Evolutionary conservation across 1,140 invertebrate genomes (phyloP).

Genomic region (Lasioglossum albipes): DNA sequence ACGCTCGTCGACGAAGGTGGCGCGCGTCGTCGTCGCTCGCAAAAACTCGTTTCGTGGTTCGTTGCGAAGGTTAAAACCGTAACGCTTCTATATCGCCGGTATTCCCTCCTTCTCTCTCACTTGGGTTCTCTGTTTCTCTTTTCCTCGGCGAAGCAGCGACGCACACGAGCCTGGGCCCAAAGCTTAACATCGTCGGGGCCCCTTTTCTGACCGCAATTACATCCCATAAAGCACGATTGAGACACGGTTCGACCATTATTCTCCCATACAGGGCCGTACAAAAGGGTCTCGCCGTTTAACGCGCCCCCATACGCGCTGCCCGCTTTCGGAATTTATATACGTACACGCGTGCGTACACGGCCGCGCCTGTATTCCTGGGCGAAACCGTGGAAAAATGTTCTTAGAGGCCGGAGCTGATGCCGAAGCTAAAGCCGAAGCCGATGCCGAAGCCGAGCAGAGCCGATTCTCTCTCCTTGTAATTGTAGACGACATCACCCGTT

Average conservation of each 20-base stretch:
- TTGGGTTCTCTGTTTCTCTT: background rate
- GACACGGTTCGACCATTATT: conserved; percentile 77
- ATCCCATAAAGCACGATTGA: conserved; percentile 77
- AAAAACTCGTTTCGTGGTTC: conserved; percentile 67
- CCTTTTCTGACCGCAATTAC: conserved; percentile 75
- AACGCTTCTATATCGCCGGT: conserved; percentile 60
- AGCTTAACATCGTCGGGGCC: conserved; percentile 70
- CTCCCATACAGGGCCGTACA: conserved; percentile 70
- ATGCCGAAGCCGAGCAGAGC: too few relatives aligned
- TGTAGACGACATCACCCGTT: conserved; percentile 11
- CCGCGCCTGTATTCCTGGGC: background rate
- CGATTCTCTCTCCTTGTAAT: conserved; percentile 21
- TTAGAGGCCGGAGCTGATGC: background rate
- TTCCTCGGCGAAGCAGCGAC: background rate
- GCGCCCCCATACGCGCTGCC: conserved; percentile 36
- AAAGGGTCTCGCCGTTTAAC: conserved; percentile 65
- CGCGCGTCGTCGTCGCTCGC: conserved; percentile 9
- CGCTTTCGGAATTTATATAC: conserved; percentile 33
- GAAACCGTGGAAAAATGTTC: conserved; percentile 24
- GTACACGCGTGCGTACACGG: conserved; percentile 23
- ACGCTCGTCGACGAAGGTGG: conserved; percentile 9
- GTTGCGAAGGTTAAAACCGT: conserved; percentile 71
- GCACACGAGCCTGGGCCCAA: conserved; percentile 29
- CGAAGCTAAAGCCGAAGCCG: background rate
- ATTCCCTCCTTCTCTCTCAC: background rate